Conservation (phyloP, 2,113 vertebrate species). For the Cephalopholis sonnerati region DNA sequence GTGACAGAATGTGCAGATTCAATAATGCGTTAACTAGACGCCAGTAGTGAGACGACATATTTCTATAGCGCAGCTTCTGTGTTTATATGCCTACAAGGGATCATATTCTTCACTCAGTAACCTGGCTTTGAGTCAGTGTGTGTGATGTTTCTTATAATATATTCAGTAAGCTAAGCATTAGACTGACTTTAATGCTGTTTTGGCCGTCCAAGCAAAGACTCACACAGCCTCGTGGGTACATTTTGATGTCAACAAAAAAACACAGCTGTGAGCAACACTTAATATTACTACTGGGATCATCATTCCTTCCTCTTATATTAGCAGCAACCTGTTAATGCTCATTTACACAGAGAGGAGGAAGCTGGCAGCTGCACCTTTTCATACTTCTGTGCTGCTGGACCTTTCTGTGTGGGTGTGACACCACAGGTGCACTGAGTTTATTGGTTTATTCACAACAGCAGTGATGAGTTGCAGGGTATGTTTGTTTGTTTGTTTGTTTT, state of each 20-base stretch:
- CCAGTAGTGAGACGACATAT: not conserved
- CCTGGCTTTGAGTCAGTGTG: conserved; percentile 4
- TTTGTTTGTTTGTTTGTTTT: conserved; percentile 22
- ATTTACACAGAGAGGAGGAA: not conserved
- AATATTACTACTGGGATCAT: conserved; percentile 40
- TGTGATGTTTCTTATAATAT: conserved; percentile 20
- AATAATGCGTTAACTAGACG: conserved; percentile 26
- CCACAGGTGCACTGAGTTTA: conserved; percentile 14
- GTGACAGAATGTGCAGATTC: conserved; percentile 29
- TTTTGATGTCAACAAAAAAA: conserved; percentile 27
- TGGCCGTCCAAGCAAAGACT: conserved; percentile 23
- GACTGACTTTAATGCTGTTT: conserved; percentile 32
- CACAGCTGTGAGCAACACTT: conserved; percentile 22
- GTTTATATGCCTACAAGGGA: not conserved
- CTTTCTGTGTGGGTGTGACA: conserved; percentile 27
- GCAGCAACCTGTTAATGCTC: conserved; percentile 6
- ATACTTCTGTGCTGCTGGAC: conserved; percentile 3
- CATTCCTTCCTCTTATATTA: conserved; percentile 15
- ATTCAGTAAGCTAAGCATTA: not conserved
- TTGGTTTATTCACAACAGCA: conserved; percentile 28
- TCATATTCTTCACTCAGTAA: not conserved
- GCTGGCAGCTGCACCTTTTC: conserved; percentile 20
- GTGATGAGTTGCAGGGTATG: conserved; percentile 6
- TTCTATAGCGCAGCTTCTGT: conserved; percentile 8
- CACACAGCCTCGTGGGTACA: conserved; percentile 2